Conservation (phyloP, 30 jellyfish, hydroid and myxozoan species). For the Turritopsis rubra region DNA sequence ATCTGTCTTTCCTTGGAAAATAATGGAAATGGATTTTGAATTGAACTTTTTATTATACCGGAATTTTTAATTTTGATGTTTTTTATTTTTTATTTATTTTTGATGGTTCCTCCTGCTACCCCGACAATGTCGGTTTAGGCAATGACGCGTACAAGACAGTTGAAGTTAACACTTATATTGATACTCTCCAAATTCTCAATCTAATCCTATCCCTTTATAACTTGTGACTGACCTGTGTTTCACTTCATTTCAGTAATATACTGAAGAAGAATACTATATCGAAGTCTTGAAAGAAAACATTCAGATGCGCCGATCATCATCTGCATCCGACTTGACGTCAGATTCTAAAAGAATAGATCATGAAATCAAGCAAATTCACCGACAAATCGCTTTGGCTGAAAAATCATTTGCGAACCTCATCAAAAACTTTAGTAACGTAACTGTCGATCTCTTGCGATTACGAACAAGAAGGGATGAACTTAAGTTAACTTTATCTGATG, state of each 20-base stretch:
- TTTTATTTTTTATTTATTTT: too few species aligned
- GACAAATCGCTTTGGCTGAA: conserved; percentile 37
- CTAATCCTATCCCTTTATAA: too few species aligned
- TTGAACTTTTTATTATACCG: too few species aligned
- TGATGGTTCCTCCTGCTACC: too few species aligned
- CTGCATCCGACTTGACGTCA: conserved; percentile 13
- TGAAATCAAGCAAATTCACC: conserved; percentile 30
- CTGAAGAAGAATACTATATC: not conserved
- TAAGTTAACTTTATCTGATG: not conserved
- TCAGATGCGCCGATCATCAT: conserved; percentile 16
- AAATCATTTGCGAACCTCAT: conserved; percentile 27
- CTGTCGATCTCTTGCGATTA: conserved; percentile 28
- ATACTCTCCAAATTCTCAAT: too few species aligned
- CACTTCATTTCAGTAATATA: not conserved
- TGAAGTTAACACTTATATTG: too few species aligned
- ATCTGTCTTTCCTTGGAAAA: too few species aligned
- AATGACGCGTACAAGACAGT: too few species aligned
- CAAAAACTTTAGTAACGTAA: conserved; percentile 32
- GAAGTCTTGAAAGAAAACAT: not conserved
- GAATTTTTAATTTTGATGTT: too few species aligned
- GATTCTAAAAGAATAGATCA: conserved; percentile 12
- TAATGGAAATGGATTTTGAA: too few species aligned
- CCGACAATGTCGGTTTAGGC: too few species aligned
- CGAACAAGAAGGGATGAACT: conserved; percentile 20
- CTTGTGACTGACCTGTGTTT: too few species aligned